Base-by-base conservation (phyloP, 2,888 invertebrate species). In the Phengaris arion region DNA sequence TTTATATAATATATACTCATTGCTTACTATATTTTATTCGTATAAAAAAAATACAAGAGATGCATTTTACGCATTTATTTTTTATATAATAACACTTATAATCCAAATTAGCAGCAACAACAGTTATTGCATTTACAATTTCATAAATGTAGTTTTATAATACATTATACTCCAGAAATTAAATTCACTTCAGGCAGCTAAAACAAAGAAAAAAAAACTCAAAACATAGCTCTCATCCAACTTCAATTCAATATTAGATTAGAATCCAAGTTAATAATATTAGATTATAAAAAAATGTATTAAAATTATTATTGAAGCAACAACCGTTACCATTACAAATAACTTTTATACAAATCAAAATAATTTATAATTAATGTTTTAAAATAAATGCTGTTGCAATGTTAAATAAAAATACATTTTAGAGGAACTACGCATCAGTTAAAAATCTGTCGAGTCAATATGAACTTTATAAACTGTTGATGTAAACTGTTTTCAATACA, bases 21-120 rank as follows among this genome's bases (percentile, higher is more conserved):
- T 22, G 22, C 22, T n/a, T n/a, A n/a, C n/a, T n/a, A n/a, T n/a
- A 22, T 22, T 22, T 22, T 22, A 35, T 35, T 35, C 35, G 2
- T 35, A 35, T 35, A 35, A 35, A 35, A 35, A 51, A 45, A 69
- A 54, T 69, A 55, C 15, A 68, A 74, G 2, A 13, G 10, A 46
- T 35, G 15, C 22, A 22, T 75, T 75, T 12, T 46, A 75, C 68
- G 48, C 69, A 70, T 75, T 75, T 70, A 70, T 69, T 75, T 48
- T 54, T 55, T 10, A 55, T n/a, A 55, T 55, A 72, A 54, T 54
- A 72, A 72, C 52, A 72, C 22, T 72, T 54, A 52, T 54, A 64
- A 64, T 54, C 8, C 52, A 54, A 72, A 35, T 72, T 72, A 10
- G n/a, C 22, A 13, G 54, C 72, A 15, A 69, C 69, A 75, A 57